phyloP scores from a whole-genome alignment of 2,888 invertebrate genomes.

The Diarsia brunnea region DNA sequence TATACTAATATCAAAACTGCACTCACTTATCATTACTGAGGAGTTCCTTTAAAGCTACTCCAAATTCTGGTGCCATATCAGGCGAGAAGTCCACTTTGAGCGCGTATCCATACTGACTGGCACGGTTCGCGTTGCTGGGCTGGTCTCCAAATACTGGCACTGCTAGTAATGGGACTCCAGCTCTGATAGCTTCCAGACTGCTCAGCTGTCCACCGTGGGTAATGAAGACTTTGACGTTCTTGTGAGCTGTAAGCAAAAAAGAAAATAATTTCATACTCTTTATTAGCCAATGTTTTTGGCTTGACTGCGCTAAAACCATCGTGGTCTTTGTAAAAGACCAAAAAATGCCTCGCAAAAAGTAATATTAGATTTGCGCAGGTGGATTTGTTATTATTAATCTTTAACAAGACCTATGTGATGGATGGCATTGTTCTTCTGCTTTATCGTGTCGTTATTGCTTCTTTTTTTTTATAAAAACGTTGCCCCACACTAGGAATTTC shows the following conservation, averaged over 20 bases:
- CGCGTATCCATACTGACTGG: conserved; percentile 72
- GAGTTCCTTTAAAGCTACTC: conserved; percentile 71
- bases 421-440: too few species aligned
- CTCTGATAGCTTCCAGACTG: conserved; percentile 71
- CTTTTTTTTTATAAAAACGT: too few species aligned
- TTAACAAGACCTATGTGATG: too few species aligned
- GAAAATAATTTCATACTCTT: neutral
- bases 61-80: conserved; percentile 70
- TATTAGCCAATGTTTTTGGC: neutral
- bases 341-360: neutral
- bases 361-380: neutral
- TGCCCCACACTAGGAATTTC: too few species aligned
- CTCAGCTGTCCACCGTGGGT: conserved; percentile 79
- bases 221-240: conserved; percentile 74
- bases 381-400: too few species aligned
- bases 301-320: neutral
- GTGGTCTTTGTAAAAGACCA: neutral
- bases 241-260: conserved; percentile 68
- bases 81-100: conserved; percentile 66
- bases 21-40: conserved; percentile 73
- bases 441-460: too few species aligned
- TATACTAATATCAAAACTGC: neutral
- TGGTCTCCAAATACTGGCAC: conserved; percentile 84
- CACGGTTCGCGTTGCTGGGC: conserved; percentile 75
- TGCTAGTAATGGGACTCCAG: conserved; percentile 78